Conservation (phyloP, 2,888 invertebrate genomes). For the Nomada flava region DNA sequence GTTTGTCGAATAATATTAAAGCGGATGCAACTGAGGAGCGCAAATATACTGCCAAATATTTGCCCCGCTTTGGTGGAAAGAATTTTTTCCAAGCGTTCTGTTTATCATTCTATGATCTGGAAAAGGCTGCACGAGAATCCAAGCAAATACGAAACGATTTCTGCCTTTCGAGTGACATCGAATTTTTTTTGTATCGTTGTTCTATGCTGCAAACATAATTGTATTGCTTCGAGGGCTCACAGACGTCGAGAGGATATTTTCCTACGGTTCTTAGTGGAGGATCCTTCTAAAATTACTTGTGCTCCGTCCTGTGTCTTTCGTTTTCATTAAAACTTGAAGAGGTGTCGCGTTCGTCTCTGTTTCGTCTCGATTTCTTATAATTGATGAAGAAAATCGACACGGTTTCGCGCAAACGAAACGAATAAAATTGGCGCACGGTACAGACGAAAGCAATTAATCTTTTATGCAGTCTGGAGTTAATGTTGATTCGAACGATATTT, state of each 20-base stretch:
- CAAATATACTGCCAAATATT: constrained; percentile 17
- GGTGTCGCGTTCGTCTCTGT: constrained; percentile 4
- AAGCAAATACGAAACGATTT: constrained; percentile 1
- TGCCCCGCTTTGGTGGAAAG: constrained; percentile 3
- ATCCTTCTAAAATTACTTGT: too few species aligned
- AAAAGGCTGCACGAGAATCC: background rate
- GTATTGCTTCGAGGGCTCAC: background rate
- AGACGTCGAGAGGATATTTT: background rate
- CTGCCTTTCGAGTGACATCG: background rate
- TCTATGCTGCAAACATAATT: background rate
- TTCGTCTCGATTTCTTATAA: constrained; percentile 18
- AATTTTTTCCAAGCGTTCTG: constrained; percentile 2
- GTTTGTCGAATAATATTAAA: constrained; percentile 25
- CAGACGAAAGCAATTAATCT: constrained; percentile 47
- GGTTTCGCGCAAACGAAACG: constrained; percentile 27
- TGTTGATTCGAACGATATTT: background rate
- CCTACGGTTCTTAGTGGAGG: too few species aligned
- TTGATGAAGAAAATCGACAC: constrained; percentile 22
- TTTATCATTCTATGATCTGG: background rate
- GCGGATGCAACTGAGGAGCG: background rate
- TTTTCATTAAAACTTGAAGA: constrained; percentile 10
- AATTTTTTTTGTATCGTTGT: background rate
- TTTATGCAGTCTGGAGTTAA: constrained; percentile 23
- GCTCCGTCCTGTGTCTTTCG: background rate
- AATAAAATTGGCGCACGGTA: constrained; percentile 11